These are phyloP conservation scores for Lasioglossum albipes DNA, from an alignment of 1,140 invertebrate genomes.

Conservation along the genomic window DNA sequence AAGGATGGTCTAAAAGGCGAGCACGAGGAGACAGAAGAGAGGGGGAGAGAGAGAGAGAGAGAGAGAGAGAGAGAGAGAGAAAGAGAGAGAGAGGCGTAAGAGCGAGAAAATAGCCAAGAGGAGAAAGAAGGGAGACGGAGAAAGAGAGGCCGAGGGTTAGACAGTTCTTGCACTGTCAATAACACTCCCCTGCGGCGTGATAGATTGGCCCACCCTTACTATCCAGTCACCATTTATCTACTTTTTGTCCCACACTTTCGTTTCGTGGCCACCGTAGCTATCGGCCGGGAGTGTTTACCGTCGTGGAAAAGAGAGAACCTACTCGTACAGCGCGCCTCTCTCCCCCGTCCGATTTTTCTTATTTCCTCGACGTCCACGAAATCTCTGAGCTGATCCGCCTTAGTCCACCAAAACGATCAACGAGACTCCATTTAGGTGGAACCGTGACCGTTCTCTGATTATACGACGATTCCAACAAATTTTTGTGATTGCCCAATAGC, in stretches of 20 bases:
- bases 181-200: constrained; percentile 75
- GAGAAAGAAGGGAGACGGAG: constrained; percentile 43
- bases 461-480: not conserved
- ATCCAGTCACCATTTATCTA: constrained; percentile 78
- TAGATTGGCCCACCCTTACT: constrained; percentile 75
- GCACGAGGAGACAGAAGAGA: not conserved
- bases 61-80: not conserved
- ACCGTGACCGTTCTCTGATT: constrained; percentile 8
- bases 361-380: constrained; percentile 28
- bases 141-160: constrained; percentile 65
- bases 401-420: constrained; percentile 18
- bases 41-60: too few species aligned
- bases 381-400: constrained; percentile 32
- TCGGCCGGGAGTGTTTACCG: constrained; percentile 72
- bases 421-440: not conserved
- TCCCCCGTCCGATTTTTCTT: constrained; percentile 14
- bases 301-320: constrained; percentile 48
- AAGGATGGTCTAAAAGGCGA: constrained; percentile 8
- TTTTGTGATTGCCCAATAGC: not conserved
- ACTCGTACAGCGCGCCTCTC: constrained; percentile 13
- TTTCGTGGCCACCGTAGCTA: constrained; percentile 69
- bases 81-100: constrained; percentile 26
- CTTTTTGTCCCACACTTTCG: constrained; percentile 76
- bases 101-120: constrained; percentile 31
- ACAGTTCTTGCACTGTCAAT: constrained; percentile 78